Evolutionary conservation across 2,888 invertebrate species (phyloP).

Genomic region (Rhyacophila evoluta): DNA sequence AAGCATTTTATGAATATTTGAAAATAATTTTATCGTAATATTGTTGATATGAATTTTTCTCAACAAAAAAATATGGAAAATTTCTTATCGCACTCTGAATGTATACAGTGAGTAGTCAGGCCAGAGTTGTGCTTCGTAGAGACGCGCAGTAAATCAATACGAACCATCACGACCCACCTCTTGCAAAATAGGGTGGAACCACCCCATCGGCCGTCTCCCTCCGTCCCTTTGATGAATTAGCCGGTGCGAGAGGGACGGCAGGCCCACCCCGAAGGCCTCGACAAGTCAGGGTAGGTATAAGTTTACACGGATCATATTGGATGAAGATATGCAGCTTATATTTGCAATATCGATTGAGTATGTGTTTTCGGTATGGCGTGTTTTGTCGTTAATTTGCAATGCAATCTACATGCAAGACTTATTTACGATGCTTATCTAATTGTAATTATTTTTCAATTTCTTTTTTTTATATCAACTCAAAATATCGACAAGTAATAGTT

Average conservation of each 20-base stretch:
- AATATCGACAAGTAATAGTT: no score
- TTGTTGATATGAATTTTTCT: background rate
- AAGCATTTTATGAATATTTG: no score
- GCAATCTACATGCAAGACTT: no score
- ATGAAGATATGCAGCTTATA: constrained; percentile 53
- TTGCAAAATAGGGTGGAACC: constrained; percentile 33
- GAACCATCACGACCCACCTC: constrained; percentile 68
- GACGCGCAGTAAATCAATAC: constrained; percentile 71
- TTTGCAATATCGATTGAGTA: constrained; percentile 49
- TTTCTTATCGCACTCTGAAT: constrained; percentile 52
- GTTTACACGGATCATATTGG: constrained; percentile 48
- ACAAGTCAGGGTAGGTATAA: constrained; percentile 35
- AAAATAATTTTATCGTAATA: no score
- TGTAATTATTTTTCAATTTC: no score
- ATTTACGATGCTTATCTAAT: no score
- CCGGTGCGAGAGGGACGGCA: constrained; percentile 36
- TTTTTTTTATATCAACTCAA: no score
- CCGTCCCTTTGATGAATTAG: constrained; percentile 12
- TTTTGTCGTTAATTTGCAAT: constrained; percentile 7
- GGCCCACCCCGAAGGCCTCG: constrained; percentile 57
- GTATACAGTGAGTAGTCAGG: constrained; percentile 41
- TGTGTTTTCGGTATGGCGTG: constrained; percentile 19
- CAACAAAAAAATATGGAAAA: constrained; percentile 43
- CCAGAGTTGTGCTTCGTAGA: constrained; percentile 44
- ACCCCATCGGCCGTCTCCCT: constrained; percentile 32